Evolutionary conservation across 2,797 vertebrate genomes (phyloP).

Genomic region (Steatocranus sp.): DNA sequence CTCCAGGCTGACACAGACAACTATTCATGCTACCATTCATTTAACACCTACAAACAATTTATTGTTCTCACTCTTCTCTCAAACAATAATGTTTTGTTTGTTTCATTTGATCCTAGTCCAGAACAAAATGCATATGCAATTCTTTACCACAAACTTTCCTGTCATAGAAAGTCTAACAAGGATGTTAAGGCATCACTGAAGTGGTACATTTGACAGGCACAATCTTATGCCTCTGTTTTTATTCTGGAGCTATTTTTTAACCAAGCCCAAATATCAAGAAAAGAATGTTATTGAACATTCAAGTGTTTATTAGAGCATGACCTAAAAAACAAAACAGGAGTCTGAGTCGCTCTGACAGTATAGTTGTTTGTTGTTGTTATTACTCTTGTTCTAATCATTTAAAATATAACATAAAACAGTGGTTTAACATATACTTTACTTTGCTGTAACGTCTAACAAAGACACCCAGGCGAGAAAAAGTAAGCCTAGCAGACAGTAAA

Average conservation of each 20-base stretch:
- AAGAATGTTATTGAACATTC: not conserved
- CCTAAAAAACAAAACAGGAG: not conserved
- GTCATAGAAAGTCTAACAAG: not conserved
- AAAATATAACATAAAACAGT: not conserved
- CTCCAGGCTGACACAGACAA: not conserved
- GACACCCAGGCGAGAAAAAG: not conserved
- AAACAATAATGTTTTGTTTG: not conserved
- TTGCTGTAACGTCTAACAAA: not conserved
- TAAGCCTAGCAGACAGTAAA: not conserved
- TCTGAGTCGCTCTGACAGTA: not conserved
- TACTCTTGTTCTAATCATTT: not conserved
- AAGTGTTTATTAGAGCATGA: not conserved
- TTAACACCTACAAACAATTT: not conserved
- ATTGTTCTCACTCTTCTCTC: not conserved
- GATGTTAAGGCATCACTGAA: not conserved
- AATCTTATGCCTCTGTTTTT: not conserved
- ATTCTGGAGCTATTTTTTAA: not conserved
- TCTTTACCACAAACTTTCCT: not conserved
- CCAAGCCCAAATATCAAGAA: not conserved
- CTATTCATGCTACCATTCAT: not conserved
- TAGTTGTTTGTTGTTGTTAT: not conserved
- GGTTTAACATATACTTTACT: not conserved
- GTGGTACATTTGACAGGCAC: not conserved
- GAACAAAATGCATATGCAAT: not conserved
- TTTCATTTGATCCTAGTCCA: not conserved